Evolutionary conservation across 2,113 vertebrate species (phyloP), one percentile per base, ranked within the genome.

Genomic region (Eptesicus fuscus): DNA sequence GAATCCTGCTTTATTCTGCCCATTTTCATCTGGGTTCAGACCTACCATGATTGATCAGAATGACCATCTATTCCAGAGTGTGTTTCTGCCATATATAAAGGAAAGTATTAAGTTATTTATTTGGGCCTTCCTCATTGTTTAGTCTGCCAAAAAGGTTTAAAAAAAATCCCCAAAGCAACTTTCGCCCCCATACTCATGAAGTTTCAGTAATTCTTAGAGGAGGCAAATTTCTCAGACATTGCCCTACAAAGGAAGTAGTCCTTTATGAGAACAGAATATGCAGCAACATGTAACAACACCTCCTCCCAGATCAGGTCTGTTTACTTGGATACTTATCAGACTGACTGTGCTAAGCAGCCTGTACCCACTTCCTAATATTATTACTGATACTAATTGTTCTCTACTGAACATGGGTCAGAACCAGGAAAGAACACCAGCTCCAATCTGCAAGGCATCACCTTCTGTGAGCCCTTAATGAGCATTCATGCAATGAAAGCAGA

Each of bases 391-490:
- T 98, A 97, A 98, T 98, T 95, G 35, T 90, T 97, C 86, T 97
- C 96, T 95, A 70, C 88, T 94, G 95, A 98, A 97, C 96, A 97
- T 16, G 71, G 97, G 96, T 98, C 98, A 98, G 96, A 98, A 97
- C 94, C 94, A 95, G 96, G 96, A 98, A 97, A 98, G 98, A 98
- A 98, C 96, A 98, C 97, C 93, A 98, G 96, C 94, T 98, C 97
- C 76, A 53, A 92, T 98, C 95, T 84, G 88, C 90, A 97, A 98
- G 96, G 94, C 97, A 97, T 94, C 71, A 96, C 96, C 96, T 97
- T 98, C 98, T 98, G 97, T 98, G 97, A 98, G 96, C 90, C 97
- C 92, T 97, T 98, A 98, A 98, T 98, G 97, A 98, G 96, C 97
- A 91, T 97, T 98, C 96, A 96, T 94, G 90, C 98, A 98, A 98